phyloP scores from a whole-genome alignment of 2,113 vertebrate genomes.

The Misgurnus mizolepis region DNA sequence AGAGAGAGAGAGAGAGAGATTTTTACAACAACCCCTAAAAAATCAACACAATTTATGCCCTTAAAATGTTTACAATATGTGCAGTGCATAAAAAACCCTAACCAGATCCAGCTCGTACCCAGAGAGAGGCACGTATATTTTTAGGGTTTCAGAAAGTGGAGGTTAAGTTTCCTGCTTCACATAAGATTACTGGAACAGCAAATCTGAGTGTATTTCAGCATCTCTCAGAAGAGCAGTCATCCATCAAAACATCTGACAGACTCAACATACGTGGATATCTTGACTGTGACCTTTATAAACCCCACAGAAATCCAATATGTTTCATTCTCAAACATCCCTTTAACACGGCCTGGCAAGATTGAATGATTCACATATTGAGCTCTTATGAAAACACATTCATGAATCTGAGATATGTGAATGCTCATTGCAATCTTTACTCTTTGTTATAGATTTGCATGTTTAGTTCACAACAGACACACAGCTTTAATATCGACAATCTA shows the following conservation, averaged over 20 bases:
- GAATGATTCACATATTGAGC: neutral
- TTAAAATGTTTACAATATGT: neutral
- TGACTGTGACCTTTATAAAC: conserved; percentile 18
- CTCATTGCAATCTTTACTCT: too few relatives aligned
- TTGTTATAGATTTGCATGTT: too few relatives aligned
- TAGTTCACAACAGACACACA: too few relatives aligned
- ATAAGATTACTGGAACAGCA: neutral
- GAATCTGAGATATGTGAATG: neutral
- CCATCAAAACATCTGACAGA: conserved; percentile 25
- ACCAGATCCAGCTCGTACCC: neutral
- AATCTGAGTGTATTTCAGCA: neutral
- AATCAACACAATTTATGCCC: neutral
- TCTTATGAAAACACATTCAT: neutral
- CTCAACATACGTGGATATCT: neutral
- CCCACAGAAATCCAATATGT: conserved; percentile 11
- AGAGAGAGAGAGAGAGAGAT: conserved; percentile 1
- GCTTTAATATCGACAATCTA: too few relatives aligned
- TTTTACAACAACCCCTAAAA: neutral
- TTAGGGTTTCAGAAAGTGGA: neutral
- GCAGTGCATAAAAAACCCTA: too few relatives aligned
- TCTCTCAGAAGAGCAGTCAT: neutral
- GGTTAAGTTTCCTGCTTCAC: neutral
- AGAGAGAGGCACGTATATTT: neutral
- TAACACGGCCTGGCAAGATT: neutral
- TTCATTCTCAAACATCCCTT: neutral